Base-by-base conservation (phyloP, 2,888 invertebrate species). In the Hesperia comma region DNA sequence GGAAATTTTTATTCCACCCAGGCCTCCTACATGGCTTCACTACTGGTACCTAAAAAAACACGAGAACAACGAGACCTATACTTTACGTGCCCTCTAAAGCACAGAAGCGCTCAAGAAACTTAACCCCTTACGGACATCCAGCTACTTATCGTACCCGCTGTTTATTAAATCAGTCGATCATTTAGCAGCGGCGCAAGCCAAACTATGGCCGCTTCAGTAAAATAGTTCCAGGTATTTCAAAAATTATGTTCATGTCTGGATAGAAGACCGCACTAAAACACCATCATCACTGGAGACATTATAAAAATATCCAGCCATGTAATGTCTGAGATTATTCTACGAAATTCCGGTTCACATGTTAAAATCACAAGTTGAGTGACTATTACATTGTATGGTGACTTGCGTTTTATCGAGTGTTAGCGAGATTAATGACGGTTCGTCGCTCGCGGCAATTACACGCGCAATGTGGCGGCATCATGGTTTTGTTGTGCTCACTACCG, bases 401-500 rank as follows among this genome's bases (percentile, higher is more conserved):
- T 88, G 91, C 92, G 83, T 86, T 90, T 88, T 89, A 90, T 92
- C 88, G 90, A 87, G 87, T 87, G 89, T 83, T 86, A 81, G 84
- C 77, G 91, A 91, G 92, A 92, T 92, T 92, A 90, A 92, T 92
- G 88, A 88, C 83, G 79, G 80, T 77, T 81, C 81, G 85, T 82
- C 85, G 84, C 81, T 80, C 82, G 82, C 84, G 82, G 86, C 91
- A 88, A 92, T 92, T 90, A 92, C 89, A 90, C 87, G 90, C 87
- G 89, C 90, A 85, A 89, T 90, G 89, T 89, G 85, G 83, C 85
- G 80, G 79, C 80, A 75, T 83, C 82, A 81, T 78, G 83, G 82
- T 82, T 83, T 81, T 85, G 85, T 85, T 82, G 84, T 72, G 82
- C 78, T 74, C 72, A 69, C 72, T 71, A 61, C 74, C 70, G 69